Conservation (phyloP, 2,888 invertebrate genomes). For the Tuta absoluta region DNA sequence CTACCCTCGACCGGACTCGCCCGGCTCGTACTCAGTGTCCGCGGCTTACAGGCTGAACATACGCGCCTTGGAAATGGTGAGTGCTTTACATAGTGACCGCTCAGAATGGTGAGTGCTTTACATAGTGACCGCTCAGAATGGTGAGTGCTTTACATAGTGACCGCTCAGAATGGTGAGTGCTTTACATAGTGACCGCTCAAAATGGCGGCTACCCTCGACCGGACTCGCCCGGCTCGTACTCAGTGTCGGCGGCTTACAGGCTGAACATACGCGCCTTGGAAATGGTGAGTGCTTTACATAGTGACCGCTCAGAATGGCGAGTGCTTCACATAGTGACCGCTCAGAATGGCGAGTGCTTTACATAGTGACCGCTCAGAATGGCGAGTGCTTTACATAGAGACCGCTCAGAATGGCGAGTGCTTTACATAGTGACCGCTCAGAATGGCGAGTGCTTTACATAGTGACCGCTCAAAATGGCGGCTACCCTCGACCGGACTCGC, state of each 20-base stretch:
- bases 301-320: background rate
- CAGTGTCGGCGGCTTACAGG: too few species aligned
- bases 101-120: too few species aligned
- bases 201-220: background rate
- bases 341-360: slow-evolving; percentile 54
- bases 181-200: background rate
- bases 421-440: background rate
- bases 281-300: background rate
- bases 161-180: background rate
- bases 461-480: slow-evolving; percentile 61
- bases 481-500: slow-evolving; percentile 75
- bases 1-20: background rate
- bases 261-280: too few species aligned
- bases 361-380: slow-evolving; percentile 57
- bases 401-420: background rate
- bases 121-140: too few species aligned
- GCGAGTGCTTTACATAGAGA: slow-evolving; percentile 32
- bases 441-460: background rate
- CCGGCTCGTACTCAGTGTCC: background rate
- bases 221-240: too few species aligned
- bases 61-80: background rate
- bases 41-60: background rate
- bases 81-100: too few species aligned
- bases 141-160: too few species aligned
- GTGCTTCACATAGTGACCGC: slow-evolving; percentile 53